A percentile compares a stretch with the other conserved stretches of the same genome.
Conservation (phyloP, 2,888 invertebrate genomes). For the Bimastos eiseni region DNA sequence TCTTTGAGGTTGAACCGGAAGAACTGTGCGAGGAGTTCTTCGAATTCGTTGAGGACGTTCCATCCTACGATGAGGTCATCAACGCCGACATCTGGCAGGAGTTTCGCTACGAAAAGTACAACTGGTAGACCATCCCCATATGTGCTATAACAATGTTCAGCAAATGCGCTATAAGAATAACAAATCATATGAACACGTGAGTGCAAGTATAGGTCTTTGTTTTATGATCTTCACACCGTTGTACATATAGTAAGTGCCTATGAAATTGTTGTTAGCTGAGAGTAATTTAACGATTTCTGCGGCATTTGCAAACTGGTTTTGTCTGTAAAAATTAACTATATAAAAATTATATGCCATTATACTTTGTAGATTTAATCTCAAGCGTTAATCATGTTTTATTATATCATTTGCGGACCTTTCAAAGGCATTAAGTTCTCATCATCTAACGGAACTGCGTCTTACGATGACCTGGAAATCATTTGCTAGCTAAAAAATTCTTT, state of each 20-base stretch:
- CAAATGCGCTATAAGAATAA: no score
- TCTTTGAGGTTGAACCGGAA: constrained; percentile 47
- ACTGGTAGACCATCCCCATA: constrained; percentile 35
- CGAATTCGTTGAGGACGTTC: constrained; percentile 45
- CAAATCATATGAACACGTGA: no score
- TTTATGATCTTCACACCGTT: not conserved
- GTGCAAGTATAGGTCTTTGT: no score
- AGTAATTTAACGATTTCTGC: not conserved
- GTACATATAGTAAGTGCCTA: not conserved
- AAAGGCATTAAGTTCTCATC: not conserved
- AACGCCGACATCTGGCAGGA: constrained; percentile 48
- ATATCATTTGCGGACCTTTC: not conserved
- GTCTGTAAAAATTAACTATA: not conserved
- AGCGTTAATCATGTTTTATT: not conserved
- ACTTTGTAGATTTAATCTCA: no score
- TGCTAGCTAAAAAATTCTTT: not conserved
- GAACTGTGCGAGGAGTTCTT: constrained; percentile 47
- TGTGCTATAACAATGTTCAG: no score
- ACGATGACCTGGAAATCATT: not conserved
- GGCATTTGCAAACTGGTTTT: not conserved
- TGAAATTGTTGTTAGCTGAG: not conserved
- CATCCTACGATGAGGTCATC: constrained; percentile 46
- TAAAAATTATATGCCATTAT: no score
- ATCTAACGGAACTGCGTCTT: not conserved
- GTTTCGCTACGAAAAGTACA: constrained; percentile 46